A percentile compares a stretch with the other conserved stretches of the same genome.
Conservation (phyloP, 2,797 vertebrate species). For the Sorex maritimensis region DNA sequence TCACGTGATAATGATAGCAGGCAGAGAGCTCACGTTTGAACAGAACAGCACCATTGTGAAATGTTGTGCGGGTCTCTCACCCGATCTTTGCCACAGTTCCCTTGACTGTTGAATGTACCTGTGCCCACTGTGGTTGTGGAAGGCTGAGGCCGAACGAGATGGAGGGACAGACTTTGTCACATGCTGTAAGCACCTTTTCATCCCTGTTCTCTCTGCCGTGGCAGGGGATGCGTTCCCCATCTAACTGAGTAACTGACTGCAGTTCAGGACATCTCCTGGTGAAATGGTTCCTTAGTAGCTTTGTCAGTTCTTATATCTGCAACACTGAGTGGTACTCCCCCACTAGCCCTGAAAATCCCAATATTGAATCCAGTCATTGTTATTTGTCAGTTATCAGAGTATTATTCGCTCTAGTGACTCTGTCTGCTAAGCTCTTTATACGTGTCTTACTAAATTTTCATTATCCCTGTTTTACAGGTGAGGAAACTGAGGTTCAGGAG, state of each 20-base stretch:
- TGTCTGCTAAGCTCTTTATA: background rate
- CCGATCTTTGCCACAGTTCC: background rate
- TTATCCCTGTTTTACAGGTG: constrained; percentile 29
- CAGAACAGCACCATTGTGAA: background rate
- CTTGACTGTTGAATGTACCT: background rate
- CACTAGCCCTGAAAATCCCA: background rate
- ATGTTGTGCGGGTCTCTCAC: background rate
- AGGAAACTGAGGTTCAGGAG: constrained; percentile 41
- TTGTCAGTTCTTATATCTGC: background rate
- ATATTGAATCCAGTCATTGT: constrained; percentile 4
- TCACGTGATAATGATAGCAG: background rate
- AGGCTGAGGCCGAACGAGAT: background rate
- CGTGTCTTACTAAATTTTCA: background rate
- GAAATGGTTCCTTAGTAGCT: background rate
- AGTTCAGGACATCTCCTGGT: too few species aligned
- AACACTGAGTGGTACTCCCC: background rate
- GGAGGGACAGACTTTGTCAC: background rate
- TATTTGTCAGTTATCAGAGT: background rate
- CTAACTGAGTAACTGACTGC: accelerated
- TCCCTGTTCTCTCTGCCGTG: background rate
- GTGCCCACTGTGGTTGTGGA: background rate
- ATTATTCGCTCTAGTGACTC: background rate
- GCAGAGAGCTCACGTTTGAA: background rate
- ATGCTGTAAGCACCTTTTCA: background rate
- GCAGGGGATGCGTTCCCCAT: background rate